Conservation (phyloP, 1,140 invertebrate genomes). For the Macrosteles quadrilineatus region DNA sequence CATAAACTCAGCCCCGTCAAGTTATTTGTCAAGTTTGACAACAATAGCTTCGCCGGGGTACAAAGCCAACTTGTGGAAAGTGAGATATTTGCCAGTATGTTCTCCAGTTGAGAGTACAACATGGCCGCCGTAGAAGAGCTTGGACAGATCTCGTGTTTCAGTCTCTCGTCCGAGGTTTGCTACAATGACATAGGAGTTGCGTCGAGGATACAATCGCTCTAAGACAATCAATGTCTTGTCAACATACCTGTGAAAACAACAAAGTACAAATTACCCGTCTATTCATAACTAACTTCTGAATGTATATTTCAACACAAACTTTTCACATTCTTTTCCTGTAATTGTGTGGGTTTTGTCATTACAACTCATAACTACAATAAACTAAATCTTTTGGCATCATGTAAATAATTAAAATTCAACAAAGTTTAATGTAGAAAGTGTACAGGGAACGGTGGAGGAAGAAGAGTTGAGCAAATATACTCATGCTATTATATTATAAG, state of each 20-base stretch:
- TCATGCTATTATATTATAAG: too few relatives aligned
- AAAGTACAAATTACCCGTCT: not conserved
- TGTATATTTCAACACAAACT: too few relatives aligned
- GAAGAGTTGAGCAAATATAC: too few relatives aligned
- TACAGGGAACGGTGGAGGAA: too few relatives aligned
- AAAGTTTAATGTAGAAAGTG: too few relatives aligned
- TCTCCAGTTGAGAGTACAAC: slow-evolving; percentile 62
- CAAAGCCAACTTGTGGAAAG: slow-evolving; percentile 65
- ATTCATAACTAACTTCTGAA: too few relatives aligned
- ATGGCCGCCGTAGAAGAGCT: slow-evolving; percentile 72
- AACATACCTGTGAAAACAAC: slow-evolving; percentile 54
- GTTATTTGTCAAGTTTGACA: slow-evolving; percentile 65
- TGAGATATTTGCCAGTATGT: slow-evolving; percentile 60
- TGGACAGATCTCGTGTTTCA: slow-evolving; percentile 67
- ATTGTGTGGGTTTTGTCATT: too few relatives aligned
- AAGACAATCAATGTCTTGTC: slow-evolving; percentile 66
- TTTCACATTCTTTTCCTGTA: too few relatives aligned
- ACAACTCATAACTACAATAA: too few relatives aligned
- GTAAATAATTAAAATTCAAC: too few relatives aligned
- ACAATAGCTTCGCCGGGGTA: slow-evolving; percentile 62
- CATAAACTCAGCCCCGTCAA: too few relatives aligned
- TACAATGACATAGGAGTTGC: slow-evolving; percentile 71
- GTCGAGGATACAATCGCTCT: slow-evolving; percentile 73
- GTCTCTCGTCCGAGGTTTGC: slow-evolving; percentile 63
- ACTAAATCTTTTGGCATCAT: too few relatives aligned